phyloP scores from a whole-genome alignment of 2,797 vertebrate genomes.

The Okamejei kenojei region DNA sequence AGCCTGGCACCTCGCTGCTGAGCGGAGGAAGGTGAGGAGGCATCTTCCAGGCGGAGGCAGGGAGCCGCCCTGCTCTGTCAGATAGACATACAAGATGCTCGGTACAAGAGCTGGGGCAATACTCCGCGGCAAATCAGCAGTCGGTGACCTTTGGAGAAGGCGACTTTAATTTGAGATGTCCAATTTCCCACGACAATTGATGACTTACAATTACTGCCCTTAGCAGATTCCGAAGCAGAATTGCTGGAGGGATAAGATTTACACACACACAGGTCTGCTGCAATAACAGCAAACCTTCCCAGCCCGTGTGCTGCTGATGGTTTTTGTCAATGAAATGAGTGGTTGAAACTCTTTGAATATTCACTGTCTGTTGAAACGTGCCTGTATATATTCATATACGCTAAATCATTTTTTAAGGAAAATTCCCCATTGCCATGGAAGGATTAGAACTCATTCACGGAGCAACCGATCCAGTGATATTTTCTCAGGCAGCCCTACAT shows the following conservation, averaged over 20 bases:
- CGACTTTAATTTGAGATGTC: neutral
- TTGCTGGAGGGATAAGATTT: neutral
- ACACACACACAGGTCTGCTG: too few relatives aligned
- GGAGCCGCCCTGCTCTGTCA: too few relatives aligned
- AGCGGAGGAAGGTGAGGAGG: neutral
- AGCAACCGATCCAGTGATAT: neutral
- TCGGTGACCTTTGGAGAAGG: neutral
- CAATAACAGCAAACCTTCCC: neutral
- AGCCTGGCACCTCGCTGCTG: neutral
- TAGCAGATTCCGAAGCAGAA: neutral
- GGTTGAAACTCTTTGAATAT: neutral
- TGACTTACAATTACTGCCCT: neutral
- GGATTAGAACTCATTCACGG: neutral
- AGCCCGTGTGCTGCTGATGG: neutral
- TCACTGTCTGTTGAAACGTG: neutral
- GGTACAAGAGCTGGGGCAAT: too few relatives aligned
- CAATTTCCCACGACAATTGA: neutral
- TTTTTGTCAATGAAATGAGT: neutral
- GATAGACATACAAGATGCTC: neutral
- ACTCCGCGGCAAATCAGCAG: too few relatives aligned
- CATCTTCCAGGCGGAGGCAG: too few relatives aligned
- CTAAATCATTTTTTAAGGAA: neutral
- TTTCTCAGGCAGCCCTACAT: too few relatives aligned
- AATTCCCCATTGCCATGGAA: neutral
- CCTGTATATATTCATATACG: neutral